A percentile compares a stretch with the other conserved stretches of the same genome.
These are phyloP conservation scores for Anguilla pacifica DNA, from an alignment of 2,797 vertebrate genomes.

Conservation along the genomic window DNA sequence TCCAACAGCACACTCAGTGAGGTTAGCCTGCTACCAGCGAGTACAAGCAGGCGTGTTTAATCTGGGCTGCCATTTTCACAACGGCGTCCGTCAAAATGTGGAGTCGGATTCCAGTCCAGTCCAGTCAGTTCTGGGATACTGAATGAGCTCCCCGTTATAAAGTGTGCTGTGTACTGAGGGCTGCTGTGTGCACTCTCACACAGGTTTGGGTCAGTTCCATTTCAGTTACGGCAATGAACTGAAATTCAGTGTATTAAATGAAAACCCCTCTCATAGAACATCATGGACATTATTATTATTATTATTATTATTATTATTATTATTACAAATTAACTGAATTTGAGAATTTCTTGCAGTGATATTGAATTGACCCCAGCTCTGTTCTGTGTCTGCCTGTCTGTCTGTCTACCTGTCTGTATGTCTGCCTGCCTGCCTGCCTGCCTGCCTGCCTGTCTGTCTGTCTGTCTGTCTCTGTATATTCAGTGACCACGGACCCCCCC, in stretches of 20 bases:
- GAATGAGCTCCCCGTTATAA: too few species aligned
- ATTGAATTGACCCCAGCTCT: not conserved
- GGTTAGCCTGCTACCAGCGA: not conserved
- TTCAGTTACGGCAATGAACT: too few species aligned
- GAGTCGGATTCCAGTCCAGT: too few species aligned
- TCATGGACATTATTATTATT: too few species aligned
- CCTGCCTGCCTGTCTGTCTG: not conserved
- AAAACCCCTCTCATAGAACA: too few species aligned
- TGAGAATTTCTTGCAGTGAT: not conserved
- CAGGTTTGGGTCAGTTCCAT: not conserved
- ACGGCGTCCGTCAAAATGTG: too few species aligned
- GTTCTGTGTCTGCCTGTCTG: not conserved
- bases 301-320: too few species aligned
- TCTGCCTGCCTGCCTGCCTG: too few species aligned
- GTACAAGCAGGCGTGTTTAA: not conserved
- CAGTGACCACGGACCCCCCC: slow-evolving; percentile 92
- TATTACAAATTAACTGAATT: not conserved
- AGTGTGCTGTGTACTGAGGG: too few species aligned
- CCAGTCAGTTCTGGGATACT: too few species aligned
- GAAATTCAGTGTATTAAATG: too few species aligned
- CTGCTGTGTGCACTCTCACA: not conserved
- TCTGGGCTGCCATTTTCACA: too few species aligned
- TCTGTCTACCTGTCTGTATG: not conserved
- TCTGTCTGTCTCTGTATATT: not conserved
- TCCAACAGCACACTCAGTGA: not conserved